Percentiles rank a stretch among this genome's conserved stretches.
Conservation (phyloP, 2,113 vertebrate genomes). For the Porphyrio hochstetteri region DNA sequence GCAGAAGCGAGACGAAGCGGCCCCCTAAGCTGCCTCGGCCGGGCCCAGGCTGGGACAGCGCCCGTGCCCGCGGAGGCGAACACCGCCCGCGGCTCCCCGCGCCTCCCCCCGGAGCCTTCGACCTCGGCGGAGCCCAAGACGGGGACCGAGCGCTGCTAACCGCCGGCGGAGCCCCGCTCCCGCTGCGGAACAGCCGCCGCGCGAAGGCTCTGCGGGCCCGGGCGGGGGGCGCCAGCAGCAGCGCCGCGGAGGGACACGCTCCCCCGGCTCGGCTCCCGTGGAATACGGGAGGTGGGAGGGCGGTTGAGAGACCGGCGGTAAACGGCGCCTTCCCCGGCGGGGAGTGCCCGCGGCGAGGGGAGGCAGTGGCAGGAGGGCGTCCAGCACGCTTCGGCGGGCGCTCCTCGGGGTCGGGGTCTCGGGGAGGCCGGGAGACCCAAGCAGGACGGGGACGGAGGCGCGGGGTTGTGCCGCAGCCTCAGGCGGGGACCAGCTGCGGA, state of each 20-base stretch:
- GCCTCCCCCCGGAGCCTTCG: not conserved
- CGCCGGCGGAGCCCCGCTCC: not conserved
- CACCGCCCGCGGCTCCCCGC: not conserved
- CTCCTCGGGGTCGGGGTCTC: not conserved
- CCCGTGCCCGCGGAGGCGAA: not conserved
- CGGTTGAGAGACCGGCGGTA: too few relatives aligned
- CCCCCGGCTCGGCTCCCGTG: not conserved
- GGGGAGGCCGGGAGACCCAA: not conserved
- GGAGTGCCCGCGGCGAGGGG: accelerated
- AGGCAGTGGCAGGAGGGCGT: not conserved
- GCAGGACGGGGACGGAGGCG: not conserved
- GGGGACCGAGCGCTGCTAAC: not conserved
- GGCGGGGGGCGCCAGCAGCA: not conserved
- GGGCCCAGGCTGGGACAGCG: not conserved
- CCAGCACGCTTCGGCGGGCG: too few relatives aligned
- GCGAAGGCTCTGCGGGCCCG: not conserved
- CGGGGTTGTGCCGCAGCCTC: not conserved
- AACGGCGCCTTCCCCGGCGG: not conserved
- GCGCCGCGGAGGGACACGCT: not conserved
- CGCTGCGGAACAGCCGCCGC: not conserved
- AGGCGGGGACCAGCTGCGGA: not conserved
- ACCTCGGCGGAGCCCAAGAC: not conserved
- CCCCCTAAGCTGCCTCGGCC: not conserved
- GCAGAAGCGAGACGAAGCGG: not conserved
- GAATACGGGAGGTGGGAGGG: too few relatives aligned